phyloP scores from a whole-genome alignment of 2,113 vertebrate species.

The Hyaena hyaena region DNA sequence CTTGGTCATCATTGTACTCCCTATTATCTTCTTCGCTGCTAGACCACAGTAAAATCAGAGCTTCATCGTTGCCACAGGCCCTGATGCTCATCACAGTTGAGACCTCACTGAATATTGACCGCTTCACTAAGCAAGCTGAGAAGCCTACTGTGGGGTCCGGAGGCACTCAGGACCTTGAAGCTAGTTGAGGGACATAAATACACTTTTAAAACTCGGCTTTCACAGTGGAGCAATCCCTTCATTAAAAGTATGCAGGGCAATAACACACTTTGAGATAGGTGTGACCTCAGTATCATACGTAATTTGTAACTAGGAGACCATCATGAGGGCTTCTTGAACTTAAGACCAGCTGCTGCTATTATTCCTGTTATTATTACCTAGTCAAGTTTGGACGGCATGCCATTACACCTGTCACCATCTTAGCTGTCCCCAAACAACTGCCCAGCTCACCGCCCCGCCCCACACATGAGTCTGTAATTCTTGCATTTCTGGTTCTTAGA shows the following conservation, averaged over 20 bases:
- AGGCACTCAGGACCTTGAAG: too few relatives aligned
- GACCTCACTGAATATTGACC: background rate
- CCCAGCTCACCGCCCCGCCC: background rate
- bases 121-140: background rate
- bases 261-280: background rate
- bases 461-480: background rate
- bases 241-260: background rate
- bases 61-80: background rate
- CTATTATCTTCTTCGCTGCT: background rate
- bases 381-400: background rate
- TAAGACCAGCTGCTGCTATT: background rate
- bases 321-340: background rate
- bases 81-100: background rate
- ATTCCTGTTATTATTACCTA: background rate
- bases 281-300: background rate
- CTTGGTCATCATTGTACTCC: rapidly evolving
- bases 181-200: background rate
- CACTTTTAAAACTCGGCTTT: background rate
- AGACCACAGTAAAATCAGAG: background rate
- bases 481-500: background rate
- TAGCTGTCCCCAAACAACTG: background rate
- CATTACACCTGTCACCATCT: background rate
- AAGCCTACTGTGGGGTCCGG: rapidly evolving
- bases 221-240: background rate
- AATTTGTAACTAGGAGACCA: background rate